Conservation (phyloP, 2,113 vertebrate genomes). For the Channa argus region DNA sequence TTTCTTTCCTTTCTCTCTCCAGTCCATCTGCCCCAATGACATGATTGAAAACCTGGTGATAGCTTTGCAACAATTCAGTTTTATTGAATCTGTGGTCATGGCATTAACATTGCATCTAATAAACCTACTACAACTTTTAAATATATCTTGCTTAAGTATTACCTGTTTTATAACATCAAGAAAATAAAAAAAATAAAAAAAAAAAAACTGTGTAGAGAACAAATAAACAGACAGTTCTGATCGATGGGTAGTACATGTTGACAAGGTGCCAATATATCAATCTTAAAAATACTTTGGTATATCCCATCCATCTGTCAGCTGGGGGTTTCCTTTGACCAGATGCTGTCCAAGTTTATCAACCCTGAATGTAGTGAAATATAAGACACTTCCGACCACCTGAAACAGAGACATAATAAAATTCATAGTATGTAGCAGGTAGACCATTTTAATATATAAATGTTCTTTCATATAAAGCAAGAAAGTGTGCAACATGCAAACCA, state of each 20-base stretch:
- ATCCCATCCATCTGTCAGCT: slow-evolving; percentile 96
- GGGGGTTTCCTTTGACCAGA: slow-evolving; percentile 95
- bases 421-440: not conserved
- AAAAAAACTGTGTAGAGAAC: not conserved
- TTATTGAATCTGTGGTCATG: not conserved
- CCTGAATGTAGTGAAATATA: slow-evolving; percentile 96
- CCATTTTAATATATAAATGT: not conserved
- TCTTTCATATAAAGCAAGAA: not conserved
- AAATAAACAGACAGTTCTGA: not conserved
- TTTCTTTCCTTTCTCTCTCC: slow-evolving; percentile 95
- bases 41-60: slow-evolving; percentile 94
- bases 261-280: not conserved
- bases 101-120: no score
- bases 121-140: no score
- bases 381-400: slow-evolving; percentile 97
- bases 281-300: slow-evolving; percentile 96
- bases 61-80: slow-evolving; percentile 92
- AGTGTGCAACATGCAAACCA: not conserved
- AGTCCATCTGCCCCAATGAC: slow-evolving; percentile 94
- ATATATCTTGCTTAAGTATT: no score
- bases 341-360: slow-evolving; percentile 99
- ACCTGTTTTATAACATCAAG: no score
- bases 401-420: slow-evolving; percentile 52
- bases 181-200: no score
- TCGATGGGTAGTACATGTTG: no score